Percentiles rank a stretch among this genome's conserved stretches.
These are phyloP conservation scores for Tetrao urogallus DNA, from an alignment of 2,113 vertebrate genomes.

Conservation along the genomic window DNA sequence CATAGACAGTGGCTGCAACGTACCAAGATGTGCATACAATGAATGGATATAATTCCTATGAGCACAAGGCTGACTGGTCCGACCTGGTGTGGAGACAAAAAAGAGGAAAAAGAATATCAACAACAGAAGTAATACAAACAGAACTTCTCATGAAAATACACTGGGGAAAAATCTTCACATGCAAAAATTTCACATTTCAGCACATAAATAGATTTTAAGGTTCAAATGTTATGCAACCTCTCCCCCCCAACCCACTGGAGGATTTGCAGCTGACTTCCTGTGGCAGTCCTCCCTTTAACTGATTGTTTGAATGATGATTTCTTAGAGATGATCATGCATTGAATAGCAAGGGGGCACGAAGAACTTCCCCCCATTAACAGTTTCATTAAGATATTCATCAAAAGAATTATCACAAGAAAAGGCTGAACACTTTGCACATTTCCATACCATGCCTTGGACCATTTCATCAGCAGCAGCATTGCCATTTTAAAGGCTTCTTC, in stretches of 20 bases:
- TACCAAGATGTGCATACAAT: conserved; percentile 92
- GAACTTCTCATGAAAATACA: neutral
- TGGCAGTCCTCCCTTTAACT: neutral
- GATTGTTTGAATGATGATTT: neutral
- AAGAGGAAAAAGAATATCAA: neutral
- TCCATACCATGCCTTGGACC: neutral
- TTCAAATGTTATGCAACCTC: neutral
- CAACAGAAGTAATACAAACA: neutral
- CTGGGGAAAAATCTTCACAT: neutral
- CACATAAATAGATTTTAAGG: neutral
- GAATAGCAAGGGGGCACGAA: neutral
- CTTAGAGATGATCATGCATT: rapidly evolving
- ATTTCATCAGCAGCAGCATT: neutral
- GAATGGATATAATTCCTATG: conserved; percentile 87
- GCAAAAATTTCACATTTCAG: neutral
- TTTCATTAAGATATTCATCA: neutral
- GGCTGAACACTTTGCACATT: neutral
- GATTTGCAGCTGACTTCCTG: neutral
- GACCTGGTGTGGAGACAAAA: conserved; percentile 67
- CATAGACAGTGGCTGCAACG: conserved; percentile 87
- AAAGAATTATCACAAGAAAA: neutral
- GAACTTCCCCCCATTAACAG: neutral
- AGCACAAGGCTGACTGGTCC: conserved; percentile 88
- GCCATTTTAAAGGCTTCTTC: neutral
- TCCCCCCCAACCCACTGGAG: rapidly evolving